Base-by-base conservation (phyloP, 2,888 invertebrate genomes). In the Heliconius cydno region DNA sequence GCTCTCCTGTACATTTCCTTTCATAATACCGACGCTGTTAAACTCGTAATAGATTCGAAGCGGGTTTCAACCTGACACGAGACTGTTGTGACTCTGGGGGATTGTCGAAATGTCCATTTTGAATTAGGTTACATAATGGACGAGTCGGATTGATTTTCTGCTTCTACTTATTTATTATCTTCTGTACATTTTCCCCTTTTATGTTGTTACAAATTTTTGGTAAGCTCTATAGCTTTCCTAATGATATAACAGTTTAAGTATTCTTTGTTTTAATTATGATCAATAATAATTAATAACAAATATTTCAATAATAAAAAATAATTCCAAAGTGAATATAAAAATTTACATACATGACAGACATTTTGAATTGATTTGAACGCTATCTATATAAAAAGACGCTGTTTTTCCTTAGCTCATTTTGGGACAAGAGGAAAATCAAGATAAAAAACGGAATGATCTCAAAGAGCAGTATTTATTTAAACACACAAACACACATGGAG, bases 31-130 rank as follows among this genome's bases (percentile, higher is more conserved):
- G 76, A 82, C 79, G 81, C 84, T 83, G 85, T 85, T 87, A 85
- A 84, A 84, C 81, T 84, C 81, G 82, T 85, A 84, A 86, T 86
- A 85, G 86, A 85, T 86, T 86, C 85, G 85, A 84, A 85, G 81
- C 83, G 79, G 74, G 79, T 80, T 84, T 82, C 80, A 79, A 82
- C 74, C 83, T 80, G 80, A 81, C 81, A 72, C 81, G 79, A 78
- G 79, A 79, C 82, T 80, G 79, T 79, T 81, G 82, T 79, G 79
- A 81, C 83, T 80, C 84, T 71, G 68, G 83, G 82, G 83, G 80
- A 82, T 82, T 79, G 73, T 65, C 71, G 78, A 82, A 83, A 81
- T 79, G 79, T 82, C 81, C 81, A 82, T 80, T 81, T 66, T 81
- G 78, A 82, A 82, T 82, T 81, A 80, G 78, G 81, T 81, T 82